A percentile compares a stretch with the other conserved stretches of the same genome.
Conservation (phyloP, 2,113 vertebrate genomes). For the Larimichthys crocea region DNA sequence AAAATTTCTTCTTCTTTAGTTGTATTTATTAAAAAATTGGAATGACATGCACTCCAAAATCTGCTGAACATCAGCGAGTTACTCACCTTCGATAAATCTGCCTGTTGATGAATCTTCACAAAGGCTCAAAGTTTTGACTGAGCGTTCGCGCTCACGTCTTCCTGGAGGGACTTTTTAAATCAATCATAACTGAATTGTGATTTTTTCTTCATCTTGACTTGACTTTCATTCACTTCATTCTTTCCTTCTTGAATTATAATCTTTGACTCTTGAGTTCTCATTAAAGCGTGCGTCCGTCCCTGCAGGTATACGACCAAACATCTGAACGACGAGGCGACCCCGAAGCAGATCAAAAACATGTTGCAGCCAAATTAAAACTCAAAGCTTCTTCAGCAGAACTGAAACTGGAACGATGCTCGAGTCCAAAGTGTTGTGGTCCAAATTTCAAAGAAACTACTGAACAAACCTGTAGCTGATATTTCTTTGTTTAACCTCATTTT, state of each 20-base stretch:
- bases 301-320: constrained; percentile 98
- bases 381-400: background rate
- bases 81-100: no score
- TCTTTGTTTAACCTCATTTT: constrained; percentile 23
- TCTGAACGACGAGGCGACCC: constrained; percentile 99
- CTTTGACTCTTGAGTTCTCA: background rate
- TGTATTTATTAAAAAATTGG: no score
- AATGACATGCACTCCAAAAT: no score
- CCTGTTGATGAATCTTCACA: no score
- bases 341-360: constrained; percentile 98
- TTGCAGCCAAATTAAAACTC: constrained; percentile 83
- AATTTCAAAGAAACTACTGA: constrained; percentile 62
- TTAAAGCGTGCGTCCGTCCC: accelerated
- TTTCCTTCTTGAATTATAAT: background rate
- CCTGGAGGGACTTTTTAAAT: no score
- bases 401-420: constrained; percentile 33
- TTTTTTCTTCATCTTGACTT: background rate
- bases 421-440: constrained; percentile 39
- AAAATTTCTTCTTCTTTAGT: no score
- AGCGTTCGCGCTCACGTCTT: no score
- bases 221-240: background rate
- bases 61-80: no score
- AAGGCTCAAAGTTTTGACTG: no score
- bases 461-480: constrained; percentile 33
- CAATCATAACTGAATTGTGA: background rate